Conservation (phyloP, 2,113 vertebrate species). For the Phyllostomus hastatus region DNA sequence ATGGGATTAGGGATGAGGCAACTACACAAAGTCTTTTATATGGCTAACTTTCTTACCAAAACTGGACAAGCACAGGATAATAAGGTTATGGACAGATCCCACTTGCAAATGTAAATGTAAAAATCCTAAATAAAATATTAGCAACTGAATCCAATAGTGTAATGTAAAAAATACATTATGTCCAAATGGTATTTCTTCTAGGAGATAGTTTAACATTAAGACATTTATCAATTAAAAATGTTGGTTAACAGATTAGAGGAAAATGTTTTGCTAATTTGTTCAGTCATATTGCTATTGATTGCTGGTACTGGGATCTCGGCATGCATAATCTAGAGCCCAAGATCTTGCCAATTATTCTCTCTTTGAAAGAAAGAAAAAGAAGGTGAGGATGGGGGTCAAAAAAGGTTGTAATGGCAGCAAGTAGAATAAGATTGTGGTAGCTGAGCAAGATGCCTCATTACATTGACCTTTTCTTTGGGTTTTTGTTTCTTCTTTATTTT, state of each 20-base stretch:
- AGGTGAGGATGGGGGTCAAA: rapidly evolving
- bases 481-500: neutral
- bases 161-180: neutral
- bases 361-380: neutral
- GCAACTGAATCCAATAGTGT: neutral
- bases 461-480: neutral
- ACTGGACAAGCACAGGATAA: neutral
- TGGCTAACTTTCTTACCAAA: neutral
- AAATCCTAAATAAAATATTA: neutral
- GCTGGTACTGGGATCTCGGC: neutral
- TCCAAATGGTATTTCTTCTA: neutral
- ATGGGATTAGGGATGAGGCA: neutral
- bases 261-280: neutral
- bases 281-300: neutral
- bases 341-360: neutral
- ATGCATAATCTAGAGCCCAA: neutral
- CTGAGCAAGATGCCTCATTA: neutral
- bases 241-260: neutral
- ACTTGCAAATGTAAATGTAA: neutral
- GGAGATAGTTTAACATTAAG: neutral
- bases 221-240: neutral
- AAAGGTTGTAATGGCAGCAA: neutral
- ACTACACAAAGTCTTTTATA: neutral
- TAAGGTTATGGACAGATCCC: neutral
- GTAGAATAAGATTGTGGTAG: neutral